Conservation (phyloP, 2,113 vertebrate genomes). For the Semicossyphus pulcher region DNA sequence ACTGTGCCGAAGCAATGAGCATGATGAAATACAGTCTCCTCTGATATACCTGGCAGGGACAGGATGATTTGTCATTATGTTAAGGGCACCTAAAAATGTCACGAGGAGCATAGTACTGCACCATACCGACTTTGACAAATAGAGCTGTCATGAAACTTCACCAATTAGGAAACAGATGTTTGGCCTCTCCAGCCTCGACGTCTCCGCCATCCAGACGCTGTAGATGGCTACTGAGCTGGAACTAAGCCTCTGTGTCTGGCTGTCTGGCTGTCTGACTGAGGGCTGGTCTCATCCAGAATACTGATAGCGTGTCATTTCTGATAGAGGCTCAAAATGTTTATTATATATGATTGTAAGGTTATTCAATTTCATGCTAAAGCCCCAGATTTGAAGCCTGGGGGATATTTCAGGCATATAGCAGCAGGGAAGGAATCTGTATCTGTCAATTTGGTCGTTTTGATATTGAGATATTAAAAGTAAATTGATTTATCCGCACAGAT, state of each 20-base stretch:
- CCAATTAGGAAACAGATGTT: conserved; percentile 59
- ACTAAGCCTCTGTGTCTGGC: conserved; percentile 44
- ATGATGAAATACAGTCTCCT: conserved; percentile 36
- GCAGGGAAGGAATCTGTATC: conserved; percentile 5
- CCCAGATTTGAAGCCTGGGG: conserved; percentile 18
- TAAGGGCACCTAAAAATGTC: conserved; percentile 52
- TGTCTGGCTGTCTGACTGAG: conserved; percentile 45
- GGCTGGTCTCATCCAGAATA: conserved; percentile 36
- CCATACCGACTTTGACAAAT: conserved; percentile 54
- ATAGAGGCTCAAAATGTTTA: conserved; percentile 9
- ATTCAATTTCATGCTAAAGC: conserved; percentile 61
- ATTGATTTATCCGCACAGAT: not conserved
- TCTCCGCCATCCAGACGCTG: conserved; percentile 26
- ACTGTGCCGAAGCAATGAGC: conserved; percentile 7
- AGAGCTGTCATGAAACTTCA: conserved; percentile 40
- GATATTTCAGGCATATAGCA: conserved; percentile 13
- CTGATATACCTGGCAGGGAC: conserved; percentile 20
- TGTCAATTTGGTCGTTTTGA: conserved; percentile 10
- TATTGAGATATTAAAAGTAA: not conserved
- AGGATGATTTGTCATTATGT: conserved; percentile 50
- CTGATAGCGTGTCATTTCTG: conserved; percentile 50
- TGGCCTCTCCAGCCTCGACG: conserved; percentile 23
- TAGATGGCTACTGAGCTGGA: conserved; percentile 34
- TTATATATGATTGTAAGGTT: conserved; percentile 50
- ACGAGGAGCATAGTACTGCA: conserved; percentile 20